Percentiles rank a stretch among this genome's conserved stretches.
These are phyloP conservation scores for Sciurus niger DNA, from an alignment of 2,113 vertebrate species.

Conservation along the genomic window DNA sequence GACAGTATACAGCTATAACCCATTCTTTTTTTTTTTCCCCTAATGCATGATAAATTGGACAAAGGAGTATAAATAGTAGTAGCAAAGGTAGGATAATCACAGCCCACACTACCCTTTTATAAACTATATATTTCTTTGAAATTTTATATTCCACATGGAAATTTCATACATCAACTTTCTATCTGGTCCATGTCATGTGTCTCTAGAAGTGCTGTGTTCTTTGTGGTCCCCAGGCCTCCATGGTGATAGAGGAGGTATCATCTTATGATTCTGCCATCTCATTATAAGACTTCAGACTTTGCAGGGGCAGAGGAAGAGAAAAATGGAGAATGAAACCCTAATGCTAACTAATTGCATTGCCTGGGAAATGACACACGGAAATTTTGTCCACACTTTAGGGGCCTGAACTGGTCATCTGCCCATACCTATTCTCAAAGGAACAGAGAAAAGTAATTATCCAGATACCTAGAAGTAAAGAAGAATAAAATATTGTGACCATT, in stretches of 20 bases:
- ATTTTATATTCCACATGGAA: not conserved
- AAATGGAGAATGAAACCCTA: rapidly evolving
- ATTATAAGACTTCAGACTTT: not conserved
- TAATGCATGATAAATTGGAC: not conserved
- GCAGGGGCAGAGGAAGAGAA: not conserved
- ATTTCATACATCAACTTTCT: not conserved
- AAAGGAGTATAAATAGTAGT: not conserved
- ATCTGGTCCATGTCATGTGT: not conserved
- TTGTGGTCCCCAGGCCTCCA: not conserved
- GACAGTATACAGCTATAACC: not conserved
- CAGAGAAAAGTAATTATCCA: not conserved
- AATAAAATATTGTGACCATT: not conserved
- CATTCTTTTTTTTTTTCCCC: not conserved
- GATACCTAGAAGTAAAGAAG: not conserved
- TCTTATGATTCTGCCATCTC: too few species aligned
- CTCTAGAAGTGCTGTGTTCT: not conserved
- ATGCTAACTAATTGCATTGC: too few species aligned
- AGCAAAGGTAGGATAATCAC: not conserved
- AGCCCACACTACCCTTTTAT: not conserved
- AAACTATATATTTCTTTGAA: not conserved
- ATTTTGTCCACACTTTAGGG: not conserved
- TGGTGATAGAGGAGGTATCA: not conserved
- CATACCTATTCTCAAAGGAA: not conserved
- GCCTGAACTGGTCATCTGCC: not conserved
- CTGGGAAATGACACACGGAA: not conserved